phyloP scores from a whole-genome alignment of 92 coral and sea anemone genomes.

The Porites lobata region DNA sequence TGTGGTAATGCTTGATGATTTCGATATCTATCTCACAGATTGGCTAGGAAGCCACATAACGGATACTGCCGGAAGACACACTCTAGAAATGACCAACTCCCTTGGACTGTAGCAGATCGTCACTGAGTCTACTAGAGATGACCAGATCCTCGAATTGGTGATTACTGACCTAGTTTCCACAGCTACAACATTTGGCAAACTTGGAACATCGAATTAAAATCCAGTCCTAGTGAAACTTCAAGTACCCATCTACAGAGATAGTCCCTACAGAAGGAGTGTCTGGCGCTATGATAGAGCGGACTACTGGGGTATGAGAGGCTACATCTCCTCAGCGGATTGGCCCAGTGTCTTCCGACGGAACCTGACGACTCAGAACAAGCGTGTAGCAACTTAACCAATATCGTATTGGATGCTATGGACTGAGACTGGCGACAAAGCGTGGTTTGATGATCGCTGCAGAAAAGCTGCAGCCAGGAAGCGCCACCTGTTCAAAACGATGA shows the following conservation, averaged over 20 bases:
- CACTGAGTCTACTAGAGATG: conserved; percentile 2
- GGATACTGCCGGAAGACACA: background rate
- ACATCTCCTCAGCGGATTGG: background rate
- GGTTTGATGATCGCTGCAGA: conserved; percentile 10
- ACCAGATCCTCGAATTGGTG: background rate
- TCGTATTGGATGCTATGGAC: background rate
- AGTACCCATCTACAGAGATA: background rate
- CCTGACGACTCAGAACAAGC: conserved; percentile 19
- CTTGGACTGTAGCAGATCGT: background rate
- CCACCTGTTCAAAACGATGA: background rate
- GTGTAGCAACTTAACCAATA: background rate
- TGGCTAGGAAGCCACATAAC: conserved; percentile 3
- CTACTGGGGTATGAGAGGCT: conserved; percentile 2
- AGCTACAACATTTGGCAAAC: background rate
- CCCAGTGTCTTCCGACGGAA: background rate
- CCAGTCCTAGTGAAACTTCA: conserved; percentile 1
- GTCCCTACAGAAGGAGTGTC: background rate
- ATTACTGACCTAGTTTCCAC: background rate
- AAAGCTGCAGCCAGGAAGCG: background rate
- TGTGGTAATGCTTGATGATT: background rate
- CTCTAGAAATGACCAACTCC: background rate
- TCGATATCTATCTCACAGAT: background rate
- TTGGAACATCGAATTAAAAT: conserved; percentile 1
- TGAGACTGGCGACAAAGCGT: conserved; percentile 5
- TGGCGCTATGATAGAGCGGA: conserved; percentile 12